Percentiles rank a stretch among this genome's conserved stretches.
Conservation (phyloP, 2,888 invertebrate species). For the Plebejus anna region DNA sequence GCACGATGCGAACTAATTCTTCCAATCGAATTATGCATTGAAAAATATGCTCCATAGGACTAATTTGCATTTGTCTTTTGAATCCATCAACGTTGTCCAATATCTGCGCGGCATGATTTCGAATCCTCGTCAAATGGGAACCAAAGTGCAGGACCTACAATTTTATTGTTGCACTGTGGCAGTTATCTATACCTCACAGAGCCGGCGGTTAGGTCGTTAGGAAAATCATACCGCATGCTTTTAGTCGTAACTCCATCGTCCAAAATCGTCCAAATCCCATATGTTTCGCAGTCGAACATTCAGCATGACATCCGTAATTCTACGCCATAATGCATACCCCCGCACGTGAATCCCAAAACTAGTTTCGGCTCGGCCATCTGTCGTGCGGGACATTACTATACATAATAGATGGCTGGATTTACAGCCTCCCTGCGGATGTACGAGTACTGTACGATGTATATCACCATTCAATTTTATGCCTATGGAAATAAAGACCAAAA, state of each 20-base stretch:
- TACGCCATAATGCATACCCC: not conserved
- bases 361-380: constrained; percentile 33
- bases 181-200: no score
- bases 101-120: no score
- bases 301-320: not conserved
- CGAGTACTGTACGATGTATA: not conserved
- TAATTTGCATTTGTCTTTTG: no score
- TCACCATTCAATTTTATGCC: not conserved
- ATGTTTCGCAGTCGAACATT: not conserved
- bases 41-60: no score
- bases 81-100: no score
- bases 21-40: no score
- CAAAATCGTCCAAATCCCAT: not conserved
- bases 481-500: not conserved
- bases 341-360: constrained; percentile 26
- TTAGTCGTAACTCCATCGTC: not conserved
- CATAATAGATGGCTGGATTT: constrained; percentile 36
- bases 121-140: no score
- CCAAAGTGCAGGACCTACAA: no score
- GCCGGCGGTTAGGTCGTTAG: no score
- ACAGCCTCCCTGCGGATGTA: constrained; percentile 27
- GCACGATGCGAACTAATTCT: no score
- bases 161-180: no score
- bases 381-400: constrained; percentile 36
- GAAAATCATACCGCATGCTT: no score